A percentile compares a stretch with the other conserved stretches of the same genome.
Conservation (phyloP, 2,797 vertebrate genomes). For the Sandelia bainsii region DNA sequence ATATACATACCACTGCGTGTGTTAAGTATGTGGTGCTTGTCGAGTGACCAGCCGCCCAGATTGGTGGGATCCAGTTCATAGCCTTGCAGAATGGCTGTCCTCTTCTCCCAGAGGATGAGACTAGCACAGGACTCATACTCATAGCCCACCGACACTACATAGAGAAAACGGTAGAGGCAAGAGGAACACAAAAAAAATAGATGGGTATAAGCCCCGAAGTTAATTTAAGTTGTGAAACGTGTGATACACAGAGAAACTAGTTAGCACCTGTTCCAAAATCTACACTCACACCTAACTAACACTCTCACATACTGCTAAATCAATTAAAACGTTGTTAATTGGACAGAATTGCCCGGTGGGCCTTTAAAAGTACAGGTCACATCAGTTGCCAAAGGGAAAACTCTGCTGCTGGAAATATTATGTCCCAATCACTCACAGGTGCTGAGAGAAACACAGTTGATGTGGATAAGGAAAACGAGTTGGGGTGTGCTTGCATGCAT, state of each 20-base stretch:
- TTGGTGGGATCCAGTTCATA: slow-evolving; percentile 97
- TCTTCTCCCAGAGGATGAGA: slow-evolving; percentile 98
- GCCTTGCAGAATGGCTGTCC: slow-evolving; percentile 93
- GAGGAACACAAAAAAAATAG: slow-evolving; percentile 16
- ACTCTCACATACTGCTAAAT: slow-evolving; percentile 66
- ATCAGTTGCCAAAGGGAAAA: slow-evolving; percentile 25
- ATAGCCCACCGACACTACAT: slow-evolving; percentile 95
- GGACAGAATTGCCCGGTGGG: slow-evolving; percentile 58
- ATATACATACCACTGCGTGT: slow-evolving; percentile 91
- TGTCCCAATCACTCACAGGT: neutral
- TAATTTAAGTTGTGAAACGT: slow-evolving; percentile 59
- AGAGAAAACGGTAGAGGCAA: slow-evolving; percentile 7
- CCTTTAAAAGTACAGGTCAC: slow-evolving; percentile 52
- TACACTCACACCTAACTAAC: slow-evolving; percentile 74
- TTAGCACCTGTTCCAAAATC: slow-evolving; percentile 71
- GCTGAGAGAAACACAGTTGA: slow-evolving; percentile 30
- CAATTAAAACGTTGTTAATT: slow-evolving; percentile 80
- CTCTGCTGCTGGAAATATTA: slow-evolving; percentile 26
- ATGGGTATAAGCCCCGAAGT: slow-evolving; percentile 29
- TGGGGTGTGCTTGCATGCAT: neutral
- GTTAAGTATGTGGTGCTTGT: slow-evolving; percentile 97
- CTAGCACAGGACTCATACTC: slow-evolving; percentile 98
- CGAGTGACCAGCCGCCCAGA: slow-evolving; percentile 96
- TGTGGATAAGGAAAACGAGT: slow-evolving; percentile 25
- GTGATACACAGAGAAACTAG: slow-evolving; percentile 75